phyloP scores from a whole-genome alignment of 1,140 invertebrate genomes.

The Procambarus clarkii region DNA sequence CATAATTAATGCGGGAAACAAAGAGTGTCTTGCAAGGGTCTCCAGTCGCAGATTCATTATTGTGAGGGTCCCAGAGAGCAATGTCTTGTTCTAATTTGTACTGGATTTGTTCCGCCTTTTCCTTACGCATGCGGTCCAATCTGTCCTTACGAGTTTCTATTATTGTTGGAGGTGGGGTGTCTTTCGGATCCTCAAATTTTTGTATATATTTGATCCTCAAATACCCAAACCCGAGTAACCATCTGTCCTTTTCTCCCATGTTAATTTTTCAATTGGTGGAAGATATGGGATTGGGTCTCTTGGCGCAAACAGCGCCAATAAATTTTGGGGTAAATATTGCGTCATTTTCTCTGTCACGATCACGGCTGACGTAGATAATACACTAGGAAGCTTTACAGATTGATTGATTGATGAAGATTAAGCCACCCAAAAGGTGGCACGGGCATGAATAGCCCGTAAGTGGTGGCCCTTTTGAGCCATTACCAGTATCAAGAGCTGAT shows the following conservation, averaged over 20 bases:
- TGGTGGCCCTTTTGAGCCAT: no score
- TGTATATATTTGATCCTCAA: no score
- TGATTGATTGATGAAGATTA: no score
- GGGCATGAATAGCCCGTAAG: no score
- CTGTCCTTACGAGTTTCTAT: slow-evolving; percentile 97
- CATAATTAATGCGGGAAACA: slow-evolving; percentile 97
- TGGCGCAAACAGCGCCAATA: slow-evolving; percentile 97
- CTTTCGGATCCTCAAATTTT: slow-evolving; percentile 87
- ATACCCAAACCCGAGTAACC: slow-evolving; percentile 70
- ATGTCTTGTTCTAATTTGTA: slow-evolving; percentile 99
- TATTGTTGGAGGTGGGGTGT: slow-evolving; percentile 94
- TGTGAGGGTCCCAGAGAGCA: slow-evolving; percentile 94
- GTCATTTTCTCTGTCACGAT: slow-evolving; percentile 85
- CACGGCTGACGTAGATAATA: no score
- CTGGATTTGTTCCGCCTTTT: slow-evolving; percentile 96
- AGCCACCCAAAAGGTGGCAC: no score
- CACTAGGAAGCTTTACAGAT: no score
- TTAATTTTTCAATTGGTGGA: slow-evolving; percentile 93
- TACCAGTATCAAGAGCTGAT: no score
- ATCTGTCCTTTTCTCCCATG: slow-evolving; percentile 92
- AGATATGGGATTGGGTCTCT: slow-evolving; percentile 96
- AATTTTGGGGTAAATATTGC: slow-evolving; percentile 98
- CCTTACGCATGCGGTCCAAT: slow-evolving; percentile 90
- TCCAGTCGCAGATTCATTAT: slow-evolving; percentile 85
- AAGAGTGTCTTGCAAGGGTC: slow-evolving; percentile 99